These are phyloP conservation scores for Drosophila pseudotalamancana DNA, from an alignment of 2,888 invertebrate genomes.

Conservation along the genomic window DNA sequence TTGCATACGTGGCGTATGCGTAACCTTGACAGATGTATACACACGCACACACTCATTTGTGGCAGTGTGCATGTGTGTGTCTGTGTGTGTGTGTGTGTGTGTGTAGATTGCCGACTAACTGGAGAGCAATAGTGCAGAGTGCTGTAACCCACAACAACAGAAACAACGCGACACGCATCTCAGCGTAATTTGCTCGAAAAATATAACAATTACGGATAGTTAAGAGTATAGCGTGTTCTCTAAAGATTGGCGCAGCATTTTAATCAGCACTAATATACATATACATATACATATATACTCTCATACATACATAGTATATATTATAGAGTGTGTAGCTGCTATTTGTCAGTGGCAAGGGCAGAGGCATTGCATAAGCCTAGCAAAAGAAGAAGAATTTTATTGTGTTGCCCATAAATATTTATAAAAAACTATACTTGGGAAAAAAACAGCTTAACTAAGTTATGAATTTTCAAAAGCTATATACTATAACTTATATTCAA, in stretches of 20 bases:
- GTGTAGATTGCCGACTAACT: conserved; percentile 47
- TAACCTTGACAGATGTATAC: conserved; percentile 71
- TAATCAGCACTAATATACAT: conserved; percentile 25
- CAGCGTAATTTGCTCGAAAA: conserved; percentile 54
- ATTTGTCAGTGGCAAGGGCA: conserved; percentile 15
- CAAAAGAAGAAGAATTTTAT: conserved; percentile 10
- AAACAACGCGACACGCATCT: conserved; percentile 54
- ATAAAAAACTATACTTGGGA: background rate
- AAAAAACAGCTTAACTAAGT: background rate
- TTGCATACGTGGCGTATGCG: conserved; percentile 75
- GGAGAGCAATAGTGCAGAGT: conserved; percentile 43
- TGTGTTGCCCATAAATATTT: background rate
- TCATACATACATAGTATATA: too few relatives aligned
- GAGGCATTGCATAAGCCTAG: conserved; percentile 20
- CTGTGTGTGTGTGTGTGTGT: conserved; percentile 12
- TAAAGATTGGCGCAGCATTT: conserved; percentile 30
- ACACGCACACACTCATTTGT: conserved; percentile 2
- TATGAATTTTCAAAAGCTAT: background rate
- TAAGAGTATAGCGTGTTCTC: conserved; percentile 55
- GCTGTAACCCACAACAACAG: conserved; percentile 28
- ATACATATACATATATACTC: background rate
- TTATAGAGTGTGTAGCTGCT: conserved; percentile 1
- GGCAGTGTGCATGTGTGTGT: conserved; percentile 2
- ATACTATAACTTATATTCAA: background rate
- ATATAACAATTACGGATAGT: conserved; percentile 72